Evolutionary conservation across 2,797 vertebrate genomes (phyloP), one percentile per base, ranked within the genome.

Genomic region (Anolis apletophallus): DNA sequence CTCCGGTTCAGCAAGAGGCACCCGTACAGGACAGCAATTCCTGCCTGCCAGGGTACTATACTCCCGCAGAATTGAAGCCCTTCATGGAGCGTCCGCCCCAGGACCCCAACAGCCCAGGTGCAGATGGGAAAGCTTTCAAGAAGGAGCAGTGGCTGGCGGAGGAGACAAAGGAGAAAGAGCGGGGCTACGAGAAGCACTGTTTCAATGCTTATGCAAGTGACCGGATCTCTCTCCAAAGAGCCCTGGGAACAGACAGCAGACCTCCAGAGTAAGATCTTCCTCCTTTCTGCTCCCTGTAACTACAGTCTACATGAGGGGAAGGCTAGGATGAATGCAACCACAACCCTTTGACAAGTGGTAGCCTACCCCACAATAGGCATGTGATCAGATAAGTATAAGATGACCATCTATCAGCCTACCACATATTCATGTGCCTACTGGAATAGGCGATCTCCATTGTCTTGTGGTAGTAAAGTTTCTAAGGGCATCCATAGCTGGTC

Each of bases 151-250:
- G 99, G 97, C 96, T 94, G 0, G 92, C 96, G 0, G 96, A 96
- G 77, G 98, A 99, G 92, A 95, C 93, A 36, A 97, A 97, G 91
- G 98, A 99, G 91, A 99, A 98, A 91, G 97, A 97, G 19, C 93
- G 94, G 0, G 98, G 98, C 23, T 98, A 98, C 83, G 97, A 96
- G n/a, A 97, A 98, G 11, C 97, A 99, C 91, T 99, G 99, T 88
- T 99, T 99, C 95, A 99, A 99, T 85, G 98, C 98, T 94, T 99
- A 98, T 80, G 98, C 98, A 95, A 99, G 98, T 19, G 98, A 99
- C 93, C 97, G 95, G 59, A 98, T 99, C 94, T 99, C 99, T 2
- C 97, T 99, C 72, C 98, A 98, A 92, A 97, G 99, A 0, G 95
- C 97, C 67, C 96, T 99, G 75, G 99, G 99, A 50, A 97, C 98